phyloP scores from a whole-genome alignment of 2,113 vertebrate genomes.

The Morone chrysops region DNA sequence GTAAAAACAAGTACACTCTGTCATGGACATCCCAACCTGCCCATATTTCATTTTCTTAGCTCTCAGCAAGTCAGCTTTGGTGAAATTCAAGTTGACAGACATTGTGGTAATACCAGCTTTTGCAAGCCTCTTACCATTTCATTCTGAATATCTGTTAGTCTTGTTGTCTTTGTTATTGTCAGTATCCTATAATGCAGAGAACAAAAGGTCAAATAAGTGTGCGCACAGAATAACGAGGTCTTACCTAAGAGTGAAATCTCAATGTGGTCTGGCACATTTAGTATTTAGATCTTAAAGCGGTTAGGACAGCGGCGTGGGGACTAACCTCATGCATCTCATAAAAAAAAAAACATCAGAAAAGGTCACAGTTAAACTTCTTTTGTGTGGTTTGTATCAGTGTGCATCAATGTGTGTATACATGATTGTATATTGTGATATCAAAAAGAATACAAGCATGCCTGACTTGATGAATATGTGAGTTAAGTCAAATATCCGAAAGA shows the following conservation, averaged over 20 bases:
- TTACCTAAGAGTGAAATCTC: background rate
- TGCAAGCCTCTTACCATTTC: slow-evolving; percentile 1
- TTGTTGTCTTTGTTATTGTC: slow-evolving; percentile 7
- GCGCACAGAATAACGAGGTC: background rate
- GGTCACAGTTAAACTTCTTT: background rate
- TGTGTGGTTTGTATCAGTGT: background rate
- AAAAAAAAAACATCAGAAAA: too few relatives aligned
- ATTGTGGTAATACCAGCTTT: slow-evolving; percentile 26
- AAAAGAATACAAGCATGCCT: background rate
- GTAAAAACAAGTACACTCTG: background rate
- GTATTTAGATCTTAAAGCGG: background rate
- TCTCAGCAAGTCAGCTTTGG: slow-evolving; percentile 1
- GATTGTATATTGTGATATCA: background rate
- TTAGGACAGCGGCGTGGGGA: background rate
- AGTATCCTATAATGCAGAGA: background rate
- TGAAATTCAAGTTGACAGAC: slow-evolving; percentile 37
- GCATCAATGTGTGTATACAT: background rate
- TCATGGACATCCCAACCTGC: slow-evolving; percentile 6
- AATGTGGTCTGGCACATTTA: background rate
- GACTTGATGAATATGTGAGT: background rate
- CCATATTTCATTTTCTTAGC: background rate
- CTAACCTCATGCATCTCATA: background rate
- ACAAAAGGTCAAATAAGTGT: slow-evolving; percentile 14
- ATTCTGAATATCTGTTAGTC: slow-evolving; percentile 14
- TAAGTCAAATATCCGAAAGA: background rate